A percentile compares a stretch with the other conserved stretches of the same genome.
Conservation (phyloP, 2,888 invertebrate species). For the Flabesymbios commensalis region DNA sequence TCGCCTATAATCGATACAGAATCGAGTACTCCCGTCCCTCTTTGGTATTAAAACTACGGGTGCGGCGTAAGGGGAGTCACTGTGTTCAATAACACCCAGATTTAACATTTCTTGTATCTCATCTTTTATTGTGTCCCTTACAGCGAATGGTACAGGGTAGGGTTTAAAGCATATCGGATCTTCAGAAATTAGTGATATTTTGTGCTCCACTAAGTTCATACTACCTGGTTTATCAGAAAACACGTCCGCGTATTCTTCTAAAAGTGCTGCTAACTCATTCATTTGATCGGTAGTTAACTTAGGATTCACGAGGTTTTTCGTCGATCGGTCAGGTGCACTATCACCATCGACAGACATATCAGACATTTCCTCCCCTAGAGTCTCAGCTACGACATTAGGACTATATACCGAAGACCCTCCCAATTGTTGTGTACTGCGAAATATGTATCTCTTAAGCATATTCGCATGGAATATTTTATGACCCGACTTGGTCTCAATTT, state of each 20-base stretch:
- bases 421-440: no score
- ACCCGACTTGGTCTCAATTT: background rate
- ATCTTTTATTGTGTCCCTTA: background rate
- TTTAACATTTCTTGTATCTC: background rate
- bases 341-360: no score
- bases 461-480: background rate
- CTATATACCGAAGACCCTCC: no score
- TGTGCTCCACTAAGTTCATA: background rate
- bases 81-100: background rate
- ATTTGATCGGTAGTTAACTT: no score
- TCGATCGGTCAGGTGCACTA: no score
- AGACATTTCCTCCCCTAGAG: no score
- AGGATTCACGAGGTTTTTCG: no score
- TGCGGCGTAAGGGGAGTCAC: background rate
- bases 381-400: no score
- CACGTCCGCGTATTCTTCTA: no score
- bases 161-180: background rate
- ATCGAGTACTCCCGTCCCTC: background rate
- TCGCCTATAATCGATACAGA: background rate
- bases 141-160: background rate
- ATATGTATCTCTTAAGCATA: slow-evolving; percentile 3
- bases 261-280: no score
- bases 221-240: background rate
- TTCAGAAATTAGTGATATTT: background rate
- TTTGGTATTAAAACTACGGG: slow-evolving; percentile 1